Evolutionary conservation across 2,113 vertebrate species (phyloP).

Genomic region (Ciconia boyciana): DNA sequence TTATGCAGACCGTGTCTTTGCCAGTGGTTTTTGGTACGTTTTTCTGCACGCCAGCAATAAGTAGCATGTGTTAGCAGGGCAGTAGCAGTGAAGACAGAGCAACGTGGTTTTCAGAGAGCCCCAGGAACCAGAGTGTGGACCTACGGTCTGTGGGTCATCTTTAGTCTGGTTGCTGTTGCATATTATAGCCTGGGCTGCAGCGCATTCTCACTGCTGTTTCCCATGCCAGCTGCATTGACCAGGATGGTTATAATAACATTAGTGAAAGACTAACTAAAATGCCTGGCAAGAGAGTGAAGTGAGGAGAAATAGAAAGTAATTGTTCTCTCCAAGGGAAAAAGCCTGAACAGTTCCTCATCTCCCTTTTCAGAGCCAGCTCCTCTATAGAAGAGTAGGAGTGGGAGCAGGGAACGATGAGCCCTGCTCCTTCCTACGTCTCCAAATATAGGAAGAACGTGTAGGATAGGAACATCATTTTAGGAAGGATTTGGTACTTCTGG

Average conservation of each 20-base stretch:
- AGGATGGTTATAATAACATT: background rate
- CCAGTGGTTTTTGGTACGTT: background rate
- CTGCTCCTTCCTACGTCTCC: background rate
- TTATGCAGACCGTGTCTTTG: background rate
- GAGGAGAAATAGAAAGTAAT: background rate
- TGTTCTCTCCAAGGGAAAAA: background rate
- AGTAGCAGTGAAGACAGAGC: background rate
- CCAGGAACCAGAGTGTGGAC: background rate
- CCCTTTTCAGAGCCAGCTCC: background rate
- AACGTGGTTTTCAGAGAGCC: background rate
- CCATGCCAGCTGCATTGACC: background rate
- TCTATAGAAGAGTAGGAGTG: background rate
- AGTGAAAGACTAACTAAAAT: background rate
- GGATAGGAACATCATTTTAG: background rate
- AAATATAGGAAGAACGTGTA: background rate
- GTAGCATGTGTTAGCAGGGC: background rate
- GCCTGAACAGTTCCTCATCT: background rate
- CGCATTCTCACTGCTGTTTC: background rate
- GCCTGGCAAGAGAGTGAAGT: background rate
- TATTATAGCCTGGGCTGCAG: background rate
- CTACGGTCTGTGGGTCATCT: background rate
- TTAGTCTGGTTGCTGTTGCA: background rate
- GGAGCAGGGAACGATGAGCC: background rate
- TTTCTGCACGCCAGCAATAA: background rate
- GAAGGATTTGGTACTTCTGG: constrained; percentile 32